These are phyloP conservation scores for Maniola hyperantus DNA, from an alignment of 2,888 invertebrate species.

Conservation along the genomic window DNA sequence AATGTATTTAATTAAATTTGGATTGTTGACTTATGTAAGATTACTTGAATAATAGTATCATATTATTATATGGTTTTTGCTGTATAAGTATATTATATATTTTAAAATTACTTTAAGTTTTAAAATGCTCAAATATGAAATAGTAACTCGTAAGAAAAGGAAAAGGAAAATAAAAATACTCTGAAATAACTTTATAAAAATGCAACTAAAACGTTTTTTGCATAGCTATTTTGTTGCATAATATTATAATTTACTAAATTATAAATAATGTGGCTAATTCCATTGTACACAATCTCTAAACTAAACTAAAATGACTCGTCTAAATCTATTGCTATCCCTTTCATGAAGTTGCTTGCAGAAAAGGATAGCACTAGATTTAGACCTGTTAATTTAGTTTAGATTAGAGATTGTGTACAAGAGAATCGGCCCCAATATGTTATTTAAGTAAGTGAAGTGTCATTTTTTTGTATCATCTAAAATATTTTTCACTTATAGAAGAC, in stretches of 20 bases:
- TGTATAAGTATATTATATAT: not conserved
- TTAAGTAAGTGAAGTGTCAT: not conserved
- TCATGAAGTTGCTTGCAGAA: too few species aligned
- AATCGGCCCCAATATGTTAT: too few species aligned
- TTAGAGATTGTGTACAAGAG: too few species aligned
- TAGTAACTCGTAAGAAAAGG: not conserved
- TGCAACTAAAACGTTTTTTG: not conserved
- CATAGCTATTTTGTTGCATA: not conserved
- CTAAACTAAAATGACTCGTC: too few species aligned
- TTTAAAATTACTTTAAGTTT: not conserved
- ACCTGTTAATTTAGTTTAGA: too few species aligned
- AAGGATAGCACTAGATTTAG: too few species aligned
- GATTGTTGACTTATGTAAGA: not conserved
- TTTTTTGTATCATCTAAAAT: slow-evolving; percentile 23
- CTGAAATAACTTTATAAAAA: not conserved
- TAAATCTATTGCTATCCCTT: too few species aligned
- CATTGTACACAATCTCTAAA: too few species aligned
- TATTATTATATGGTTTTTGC: not conserved
- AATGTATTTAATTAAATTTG: not conserved
- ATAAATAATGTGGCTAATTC: too few species aligned
- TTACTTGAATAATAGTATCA: not conserved
- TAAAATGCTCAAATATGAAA: not conserved
- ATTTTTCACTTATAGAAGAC: slow-evolving; percentile 70
- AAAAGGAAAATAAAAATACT: not conserved
- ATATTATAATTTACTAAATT: not conserved